Percentiles rank a stretch among this genome's conserved stretches.
Conservation (phyloP, 2,797 vertebrate species). For the Falco concolor region DNA sequence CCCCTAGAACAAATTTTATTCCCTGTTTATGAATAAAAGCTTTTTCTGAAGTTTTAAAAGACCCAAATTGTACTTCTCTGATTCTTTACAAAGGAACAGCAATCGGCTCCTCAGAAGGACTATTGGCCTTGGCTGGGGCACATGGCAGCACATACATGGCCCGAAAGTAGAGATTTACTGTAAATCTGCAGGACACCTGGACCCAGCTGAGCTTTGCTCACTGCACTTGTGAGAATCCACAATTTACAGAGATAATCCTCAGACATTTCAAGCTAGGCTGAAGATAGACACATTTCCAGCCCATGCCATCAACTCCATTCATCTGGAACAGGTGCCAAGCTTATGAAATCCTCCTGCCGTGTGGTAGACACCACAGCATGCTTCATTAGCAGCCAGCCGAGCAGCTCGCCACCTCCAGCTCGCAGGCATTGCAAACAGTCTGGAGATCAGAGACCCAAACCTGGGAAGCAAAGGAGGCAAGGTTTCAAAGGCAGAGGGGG, state of each 20-base stretch:
- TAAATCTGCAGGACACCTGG: slow-evolving; percentile 47
- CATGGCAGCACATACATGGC: not conserved
- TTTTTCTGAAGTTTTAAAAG: not conserved
- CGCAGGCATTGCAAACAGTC: slow-evolving; percentile 22
- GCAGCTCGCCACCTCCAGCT: slow-evolving; percentile 43
- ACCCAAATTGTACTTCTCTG: not conserved
- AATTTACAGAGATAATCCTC: slow-evolving; percentile 58
- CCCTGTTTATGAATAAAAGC: not conserved
- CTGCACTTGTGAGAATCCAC: not conserved
- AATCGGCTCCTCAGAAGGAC: not conserved
- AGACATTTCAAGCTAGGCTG: slow-evolving; percentile 60
- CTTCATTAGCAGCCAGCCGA: slow-evolving; percentile 41
- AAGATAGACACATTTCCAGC: slow-evolving; percentile 49
- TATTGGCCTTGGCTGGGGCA: not conserved
- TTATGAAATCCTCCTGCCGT: slow-evolving; percentile 50
- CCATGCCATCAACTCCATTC: slow-evolving; percentile 69
- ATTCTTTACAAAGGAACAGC: not conserved
- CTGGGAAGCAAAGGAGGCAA: slow-evolving; percentile 43
- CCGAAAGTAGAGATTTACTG: not conserved
- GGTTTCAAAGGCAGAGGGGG: slow-evolving; percentile 33
- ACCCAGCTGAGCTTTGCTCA: not conserved
- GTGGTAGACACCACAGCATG: slow-evolving; percentile 27
- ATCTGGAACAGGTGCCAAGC: slow-evolving; percentile 51
- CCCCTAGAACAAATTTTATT: not conserved
- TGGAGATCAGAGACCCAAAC: slow-evolving; percentile 18